A percentile compares a stretch with the other conserved stretches of the same genome.
These are phyloP conservation scores for Cepaea nemoralis DNA, from an alignment of 1,140 invertebrate genomes.

Conservation along the genomic window DNA sequence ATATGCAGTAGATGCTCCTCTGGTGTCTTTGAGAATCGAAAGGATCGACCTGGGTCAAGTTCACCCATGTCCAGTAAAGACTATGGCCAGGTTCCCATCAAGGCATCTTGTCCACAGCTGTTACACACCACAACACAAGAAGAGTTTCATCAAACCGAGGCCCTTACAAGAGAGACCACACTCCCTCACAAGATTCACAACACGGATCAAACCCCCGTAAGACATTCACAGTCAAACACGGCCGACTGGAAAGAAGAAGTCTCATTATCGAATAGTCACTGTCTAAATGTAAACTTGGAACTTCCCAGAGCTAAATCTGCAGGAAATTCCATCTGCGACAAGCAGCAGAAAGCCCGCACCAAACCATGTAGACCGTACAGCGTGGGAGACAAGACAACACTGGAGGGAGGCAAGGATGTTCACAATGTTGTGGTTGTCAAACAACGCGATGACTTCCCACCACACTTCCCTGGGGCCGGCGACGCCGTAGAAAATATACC, in stretches of 20 bases:
- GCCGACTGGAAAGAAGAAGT: neutral
- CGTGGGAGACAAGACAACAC: neutral
- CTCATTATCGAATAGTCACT: neutral
- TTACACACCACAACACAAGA: neutral
- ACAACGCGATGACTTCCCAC: neutral
- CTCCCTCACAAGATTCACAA: neutral
- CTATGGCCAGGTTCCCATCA: neutral
- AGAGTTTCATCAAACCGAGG: neutral
- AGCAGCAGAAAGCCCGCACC: neutral
- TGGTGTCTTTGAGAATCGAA: neutral
- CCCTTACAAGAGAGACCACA: neutral
- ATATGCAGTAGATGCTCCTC: neutral
- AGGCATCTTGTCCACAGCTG: neutral
- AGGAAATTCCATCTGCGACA: neutral
- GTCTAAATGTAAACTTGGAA: neutral
- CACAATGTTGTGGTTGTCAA: neutral
- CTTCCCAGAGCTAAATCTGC: neutral
- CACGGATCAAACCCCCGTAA: neutral
- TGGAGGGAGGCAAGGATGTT: neutral
- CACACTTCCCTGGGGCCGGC: neutral
- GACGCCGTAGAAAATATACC: neutral
- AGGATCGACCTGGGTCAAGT: too few relatives aligned
- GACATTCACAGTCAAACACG: neutral
- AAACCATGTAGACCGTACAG: neutral
- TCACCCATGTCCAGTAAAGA: neutral